Evolutionary conservation across 2,888 invertebrate genomes (phyloP).

Genomic region (Nudaria mundana): DNA sequence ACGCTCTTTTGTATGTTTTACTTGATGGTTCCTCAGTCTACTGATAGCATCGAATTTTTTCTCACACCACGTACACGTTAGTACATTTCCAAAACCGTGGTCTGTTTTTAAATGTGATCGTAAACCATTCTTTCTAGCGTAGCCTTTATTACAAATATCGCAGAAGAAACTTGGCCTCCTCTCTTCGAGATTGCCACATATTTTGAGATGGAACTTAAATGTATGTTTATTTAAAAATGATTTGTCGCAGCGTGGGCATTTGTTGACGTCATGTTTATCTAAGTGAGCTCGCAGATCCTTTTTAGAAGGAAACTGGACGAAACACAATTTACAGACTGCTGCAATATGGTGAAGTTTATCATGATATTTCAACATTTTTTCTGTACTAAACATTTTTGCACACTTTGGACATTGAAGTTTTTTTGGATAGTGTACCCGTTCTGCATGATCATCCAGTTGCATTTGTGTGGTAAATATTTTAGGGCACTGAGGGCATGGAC

Average conservation of each 20-base stretch:
- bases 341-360: constrained; percentile 48
- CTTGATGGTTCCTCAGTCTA: constrained; percentile 56
- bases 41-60: constrained; percentile 64
- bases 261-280: constrained; percentile 52
- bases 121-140: constrained; percentile 52
- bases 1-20: constrained; percentile 63
- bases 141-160: constrained; percentile 61
- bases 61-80: constrained; percentile 60
- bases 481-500: constrained; percentile 50
- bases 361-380: constrained; percentile 51
- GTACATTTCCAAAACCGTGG: constrained; percentile 56
- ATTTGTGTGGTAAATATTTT: constrained; percentile 46
- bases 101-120: constrained; percentile 55
- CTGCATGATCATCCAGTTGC: constrained; percentile 47
- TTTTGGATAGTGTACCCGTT: constrained; percentile 59
- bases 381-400: constrained; percentile 56
- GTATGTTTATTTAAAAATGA: constrained; percentile 49
- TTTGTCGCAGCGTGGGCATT: constrained; percentile 53
- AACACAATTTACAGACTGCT: constrained; percentile 56
- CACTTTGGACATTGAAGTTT: constrained; percentile 52
- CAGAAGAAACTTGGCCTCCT: constrained; percentile 49
- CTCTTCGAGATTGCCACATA: constrained; percentile 44
- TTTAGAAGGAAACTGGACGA: constrained; percentile 53
- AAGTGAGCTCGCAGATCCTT: constrained; percentile 49
- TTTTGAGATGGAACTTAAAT: constrained; percentile 49